phyloP scores from a whole-genome alignment of 2,797 vertebrate genomes.

The Smutsia gigantea region DNA sequence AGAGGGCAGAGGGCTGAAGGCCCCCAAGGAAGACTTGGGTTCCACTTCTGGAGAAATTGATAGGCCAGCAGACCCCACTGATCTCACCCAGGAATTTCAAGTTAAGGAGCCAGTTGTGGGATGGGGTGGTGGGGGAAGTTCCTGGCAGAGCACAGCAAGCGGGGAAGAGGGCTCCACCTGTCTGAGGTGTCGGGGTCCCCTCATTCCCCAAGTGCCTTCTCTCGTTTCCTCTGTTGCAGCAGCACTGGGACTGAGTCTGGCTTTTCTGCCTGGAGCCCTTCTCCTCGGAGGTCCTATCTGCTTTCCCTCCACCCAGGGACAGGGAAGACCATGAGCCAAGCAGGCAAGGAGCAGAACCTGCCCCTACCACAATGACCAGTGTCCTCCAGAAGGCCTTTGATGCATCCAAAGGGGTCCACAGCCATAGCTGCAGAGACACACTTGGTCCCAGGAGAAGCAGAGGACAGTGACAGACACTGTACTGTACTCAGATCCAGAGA shows the following conservation, averaged over 20 bases:
- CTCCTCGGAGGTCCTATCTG: neutral
- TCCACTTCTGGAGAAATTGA: neutral
- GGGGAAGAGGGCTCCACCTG: neutral
- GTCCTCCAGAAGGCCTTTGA: neutral
- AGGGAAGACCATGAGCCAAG: neutral
- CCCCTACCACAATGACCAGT: neutral
- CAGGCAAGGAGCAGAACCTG: neutral
- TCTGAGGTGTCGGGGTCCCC: neutral
- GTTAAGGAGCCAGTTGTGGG: neutral
- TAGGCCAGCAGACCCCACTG: neutral
- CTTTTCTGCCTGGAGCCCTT: constrained; percentile 14
- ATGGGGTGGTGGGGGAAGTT: neutral
- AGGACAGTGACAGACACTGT: neutral
- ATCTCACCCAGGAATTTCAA: neutral
- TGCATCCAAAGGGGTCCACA: neutral
- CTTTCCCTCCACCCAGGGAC: neutral
- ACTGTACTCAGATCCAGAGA: neutral
- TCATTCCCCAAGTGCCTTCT: neutral
- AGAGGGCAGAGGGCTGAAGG: neutral
- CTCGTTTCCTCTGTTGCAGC: neutral
- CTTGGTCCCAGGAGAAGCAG: neutral
- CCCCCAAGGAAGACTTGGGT: neutral
- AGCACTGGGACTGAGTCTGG: neutral
- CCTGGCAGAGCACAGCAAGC: neutral
- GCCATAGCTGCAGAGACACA: neutral